These are phyloP conservation scores for Austrofundulus limnaeus DNA, from an alignment of 2,113 vertebrate genomes.

Conservation along the genomic window DNA sequence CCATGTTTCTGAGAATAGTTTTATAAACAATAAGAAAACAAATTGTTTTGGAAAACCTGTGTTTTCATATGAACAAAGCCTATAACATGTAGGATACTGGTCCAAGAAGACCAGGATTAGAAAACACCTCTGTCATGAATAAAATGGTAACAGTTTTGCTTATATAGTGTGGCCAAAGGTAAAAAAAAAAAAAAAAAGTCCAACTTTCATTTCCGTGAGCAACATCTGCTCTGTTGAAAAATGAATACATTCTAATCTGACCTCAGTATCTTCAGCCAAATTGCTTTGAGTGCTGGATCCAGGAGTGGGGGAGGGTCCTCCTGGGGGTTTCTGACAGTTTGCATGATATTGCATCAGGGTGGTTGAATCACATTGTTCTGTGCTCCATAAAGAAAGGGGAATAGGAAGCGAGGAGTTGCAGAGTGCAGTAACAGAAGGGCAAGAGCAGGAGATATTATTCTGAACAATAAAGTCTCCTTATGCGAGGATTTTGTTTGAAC, in stretches of 20 bases:
- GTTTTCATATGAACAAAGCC: not conserved
- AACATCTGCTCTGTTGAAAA: constrained; percentile 16
- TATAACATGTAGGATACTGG: not conserved
- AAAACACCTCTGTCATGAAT: not conserved
- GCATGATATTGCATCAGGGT: constrained; percentile 70
- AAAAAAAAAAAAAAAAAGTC: not conserved
- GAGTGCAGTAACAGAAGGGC: not conserved
- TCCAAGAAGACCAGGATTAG: not conserved
- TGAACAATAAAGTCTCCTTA: constrained; percentile 34
- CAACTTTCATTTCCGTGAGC: constrained; percentile 5
- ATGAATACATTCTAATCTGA: constrained; percentile 31
- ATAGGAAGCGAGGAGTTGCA: constrained; percentile 31
- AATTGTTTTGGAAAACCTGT: not conserved
- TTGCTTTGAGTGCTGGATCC: constrained; percentile 37
- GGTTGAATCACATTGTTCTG: constrained; percentile 54
- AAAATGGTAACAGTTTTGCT: not conserved
- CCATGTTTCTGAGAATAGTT: too few relatives aligned
- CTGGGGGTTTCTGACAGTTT: constrained; percentile 62
- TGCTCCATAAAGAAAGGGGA: constrained; percentile 27
- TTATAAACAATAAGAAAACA: too few relatives aligned
- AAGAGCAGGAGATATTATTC: constrained; percentile 3
- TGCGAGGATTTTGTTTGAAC: constrained; percentile 28
- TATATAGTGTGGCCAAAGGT: not conserved
- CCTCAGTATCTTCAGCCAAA: constrained; percentile 50
- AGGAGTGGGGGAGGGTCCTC: constrained; percentile 43